A percentile compares a stretch with the other conserved stretches of the same genome.
Conservation (phyloP, 2,113 vertebrate genomes). For the Sinocyclocheilus rhinocerous region DNA sequence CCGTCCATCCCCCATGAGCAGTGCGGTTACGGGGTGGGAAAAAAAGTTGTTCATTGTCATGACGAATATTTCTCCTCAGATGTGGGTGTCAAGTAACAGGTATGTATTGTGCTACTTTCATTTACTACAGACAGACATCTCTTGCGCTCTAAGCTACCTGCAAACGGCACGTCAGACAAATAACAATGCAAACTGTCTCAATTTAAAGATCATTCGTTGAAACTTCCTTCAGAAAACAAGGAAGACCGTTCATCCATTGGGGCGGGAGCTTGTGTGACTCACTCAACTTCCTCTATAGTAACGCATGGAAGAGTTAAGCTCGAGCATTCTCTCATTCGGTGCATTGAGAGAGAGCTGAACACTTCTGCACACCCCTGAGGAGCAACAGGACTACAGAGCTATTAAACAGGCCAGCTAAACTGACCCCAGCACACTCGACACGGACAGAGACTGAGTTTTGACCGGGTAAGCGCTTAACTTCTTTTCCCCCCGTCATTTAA, state of each 20-base stretch:
- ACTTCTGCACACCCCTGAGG: conserved; percentile 54
- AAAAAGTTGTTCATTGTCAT: neutral
- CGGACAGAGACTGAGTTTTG: conserved; percentile 20
- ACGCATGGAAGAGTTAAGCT: conserved; percentile 70
- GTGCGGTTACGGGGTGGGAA: neutral
- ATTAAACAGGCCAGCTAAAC: conserved; percentile 49
- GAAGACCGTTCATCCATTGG: conserved; percentile 53
- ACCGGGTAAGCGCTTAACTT: conserved; percentile 62
- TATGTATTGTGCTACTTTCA: neutral
- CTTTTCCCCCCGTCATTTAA: neutral
- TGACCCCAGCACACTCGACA: neutral
- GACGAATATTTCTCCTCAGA: neutral
- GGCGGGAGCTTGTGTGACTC: conserved; percentile 80
- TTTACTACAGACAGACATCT: neutral
- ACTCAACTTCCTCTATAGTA: conserved; percentile 75
- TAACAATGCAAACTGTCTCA: neutral
- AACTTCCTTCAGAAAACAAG: conserved; percentile 27
- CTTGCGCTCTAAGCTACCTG: neutral
- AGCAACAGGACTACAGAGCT: conserved; percentile 47
- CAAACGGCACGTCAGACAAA: neutral
- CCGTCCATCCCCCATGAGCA: neutral
- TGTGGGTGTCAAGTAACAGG: neutral
- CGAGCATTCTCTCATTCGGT: conserved; percentile 63
- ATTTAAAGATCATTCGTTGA: neutral
- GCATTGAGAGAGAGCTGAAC: conserved; percentile 54